Evolutionary conservation across 2,888 invertebrate genomes (phyloP).

Genomic region (Argyresthia albistria): DNA sequence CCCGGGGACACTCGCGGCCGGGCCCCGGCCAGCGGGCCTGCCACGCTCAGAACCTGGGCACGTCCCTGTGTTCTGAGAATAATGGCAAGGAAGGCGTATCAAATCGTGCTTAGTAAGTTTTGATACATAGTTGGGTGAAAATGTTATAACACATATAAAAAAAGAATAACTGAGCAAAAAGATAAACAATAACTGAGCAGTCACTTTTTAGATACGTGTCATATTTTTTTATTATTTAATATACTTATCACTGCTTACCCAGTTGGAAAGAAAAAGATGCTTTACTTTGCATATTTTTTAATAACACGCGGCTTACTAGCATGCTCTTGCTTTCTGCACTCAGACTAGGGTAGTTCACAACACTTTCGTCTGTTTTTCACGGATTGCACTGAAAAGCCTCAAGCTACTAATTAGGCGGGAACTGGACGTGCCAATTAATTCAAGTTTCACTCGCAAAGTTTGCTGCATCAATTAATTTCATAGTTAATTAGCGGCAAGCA

Average conservation of each 20-base stretch:
- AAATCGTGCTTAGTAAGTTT: not conserved
- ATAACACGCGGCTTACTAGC: too few relatives aligned
- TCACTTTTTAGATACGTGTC: too few relatives aligned
- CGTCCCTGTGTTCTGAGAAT: not conserved
- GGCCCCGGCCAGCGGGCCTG: constrained; percentile 8
- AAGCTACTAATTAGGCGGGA: constrained; percentile 71
- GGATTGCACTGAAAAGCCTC: constrained; percentile 67
- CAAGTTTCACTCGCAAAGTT: constrained; percentile 72
- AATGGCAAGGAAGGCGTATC: not conserved
- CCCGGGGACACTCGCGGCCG: constrained; percentile 39
- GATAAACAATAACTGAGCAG: too few relatives aligned
- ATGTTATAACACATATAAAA: too few relatives aligned
- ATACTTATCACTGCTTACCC: too few relatives aligned
- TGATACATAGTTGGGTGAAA: too few relatives aligned
- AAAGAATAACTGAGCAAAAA: too few relatives aligned
- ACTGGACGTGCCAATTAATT: constrained; percentile 73
- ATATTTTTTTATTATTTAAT: too few relatives aligned
- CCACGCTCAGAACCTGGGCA: not conserved
- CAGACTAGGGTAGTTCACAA: constrained; percentile 7
- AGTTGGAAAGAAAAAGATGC: too few relatives aligned
- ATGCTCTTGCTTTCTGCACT: too few relatives aligned
- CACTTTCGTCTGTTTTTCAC: constrained; percentile 69
- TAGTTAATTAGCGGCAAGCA: constrained; percentile 66
- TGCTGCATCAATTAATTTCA: constrained; percentile 73
- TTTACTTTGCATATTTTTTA: too few relatives aligned